Conservation (phyloP, 2,888 invertebrate genomes). For the Orthosia gothica region DNA sequence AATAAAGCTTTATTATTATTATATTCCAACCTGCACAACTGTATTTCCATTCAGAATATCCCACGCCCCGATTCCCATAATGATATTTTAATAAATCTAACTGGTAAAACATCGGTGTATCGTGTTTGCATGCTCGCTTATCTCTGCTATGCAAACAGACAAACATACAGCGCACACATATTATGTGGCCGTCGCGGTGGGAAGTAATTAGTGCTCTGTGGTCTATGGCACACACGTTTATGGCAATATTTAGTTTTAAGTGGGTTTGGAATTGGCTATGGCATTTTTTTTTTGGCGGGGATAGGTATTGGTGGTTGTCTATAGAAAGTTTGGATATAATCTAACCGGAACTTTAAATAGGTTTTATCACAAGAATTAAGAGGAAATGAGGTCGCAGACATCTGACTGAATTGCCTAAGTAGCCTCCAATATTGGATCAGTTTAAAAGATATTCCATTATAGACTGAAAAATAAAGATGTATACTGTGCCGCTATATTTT, state of each 20-base stretch:
- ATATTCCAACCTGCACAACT: neutral
- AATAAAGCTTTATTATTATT: no score
- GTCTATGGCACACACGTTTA: conserved; percentile 38
- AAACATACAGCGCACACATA: conserved; percentile 62
- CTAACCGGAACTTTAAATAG: neutral
- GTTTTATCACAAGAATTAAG: no score
- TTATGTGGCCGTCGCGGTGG: conserved; percentile 62
- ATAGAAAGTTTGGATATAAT: neutral
- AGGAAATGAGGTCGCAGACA: no score
- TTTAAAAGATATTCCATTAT: no score
- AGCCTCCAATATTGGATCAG: no score
- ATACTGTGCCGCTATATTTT: no score
- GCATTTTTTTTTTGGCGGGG: neutral
- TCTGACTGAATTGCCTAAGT: no score
- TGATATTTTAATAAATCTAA: conserved; percentile 60
- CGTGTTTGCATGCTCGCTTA: conserved; percentile 59
- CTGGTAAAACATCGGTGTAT: conserved; percentile 45
- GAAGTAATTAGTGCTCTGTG: conserved; percentile 65
- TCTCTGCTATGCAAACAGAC: conserved; percentile 63
- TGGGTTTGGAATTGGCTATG: neutral
- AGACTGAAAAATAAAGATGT: no score
- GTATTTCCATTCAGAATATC: conserved; percentile 27
- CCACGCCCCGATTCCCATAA: conserved; percentile 57
- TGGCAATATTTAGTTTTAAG: conserved; percentile 17
- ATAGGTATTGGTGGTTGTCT: neutral